Base-by-base conservation (phyloP, 2,888 invertebrate genomes). In the Oscheius sp. region DNA sequence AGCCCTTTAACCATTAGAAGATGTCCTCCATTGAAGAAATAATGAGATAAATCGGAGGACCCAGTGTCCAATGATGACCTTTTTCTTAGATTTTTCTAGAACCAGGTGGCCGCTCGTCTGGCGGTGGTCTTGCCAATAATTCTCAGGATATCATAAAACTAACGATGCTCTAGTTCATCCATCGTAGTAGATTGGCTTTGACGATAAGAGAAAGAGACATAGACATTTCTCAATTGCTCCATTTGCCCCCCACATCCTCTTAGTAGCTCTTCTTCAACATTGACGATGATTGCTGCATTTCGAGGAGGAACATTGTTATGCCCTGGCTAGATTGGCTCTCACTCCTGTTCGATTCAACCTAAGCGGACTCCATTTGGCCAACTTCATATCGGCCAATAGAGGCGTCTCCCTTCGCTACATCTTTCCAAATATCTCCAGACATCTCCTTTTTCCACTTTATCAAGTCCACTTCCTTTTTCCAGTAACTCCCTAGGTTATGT, bases 241-340 rank as follows among this genome's bases (percentile, higher is more conserved):
- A 41, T n/a, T n/a, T n/a, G n/a, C n/a, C n/a, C n/a, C n/a, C 41
- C 18, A 16, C 58, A n/a, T 58, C 27, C 58, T 29, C 27, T 29
- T 35, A 35, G 35, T 35, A 35, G 29, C 58, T 58, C 58, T 29
- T 29, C 58, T 58, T 58, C n/a, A 27, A 27, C 58, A 58, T n/a
- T 61, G 43, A 43, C 41, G 21, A 41, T 61, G 61, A 61, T 61
- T 61, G 61, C 61, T 18, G 18, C 61, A 43, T 61, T 61, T 61
- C 61, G 45, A 61, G 49, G 61, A 61, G 61, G 43, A 43, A 61
- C 61, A 61, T 61, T 61, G 61, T 61, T 61, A 61, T 61, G 61
- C 45, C n/a, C 61, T 9, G 61, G 35, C 18, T n/a, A 43, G 43
- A 61, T 61, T 61, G 61, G 61, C 61, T 61, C 45, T 41, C 18